Percentiles rank a stretch among this genome's conserved stretches.
These are phyloP conservation scores for Mycogona germanica DNA, from an alignment of 2,888 invertebrate genomes.

Conservation along the genomic window DNA sequence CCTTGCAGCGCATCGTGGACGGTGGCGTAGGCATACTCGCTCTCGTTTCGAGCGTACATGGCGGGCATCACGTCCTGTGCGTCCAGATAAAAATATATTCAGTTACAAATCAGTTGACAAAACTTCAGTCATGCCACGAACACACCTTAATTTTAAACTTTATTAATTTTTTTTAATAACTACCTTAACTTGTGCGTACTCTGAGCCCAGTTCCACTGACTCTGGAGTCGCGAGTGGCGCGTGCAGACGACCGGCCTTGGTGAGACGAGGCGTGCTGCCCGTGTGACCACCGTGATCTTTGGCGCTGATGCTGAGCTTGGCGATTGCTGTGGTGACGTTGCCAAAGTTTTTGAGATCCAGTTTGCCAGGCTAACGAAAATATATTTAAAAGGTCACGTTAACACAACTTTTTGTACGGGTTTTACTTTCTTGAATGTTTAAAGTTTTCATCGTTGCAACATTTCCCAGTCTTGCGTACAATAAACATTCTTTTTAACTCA, in stretches of 20 bases:
- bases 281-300: conserved; percentile 44
- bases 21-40: conserved; percentile 52
- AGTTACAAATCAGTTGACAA: not conserved
- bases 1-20: conserved; percentile 48
- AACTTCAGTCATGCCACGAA: not conserved
- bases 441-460: too few relatives aligned
- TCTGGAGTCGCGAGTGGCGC: conserved; percentile 65
- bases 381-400: conserved; percentile 4
- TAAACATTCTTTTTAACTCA: not conserved
- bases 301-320: conserved; percentile 38
- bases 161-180: too few relatives aligned
- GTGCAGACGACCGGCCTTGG: conserved; percentile 39
- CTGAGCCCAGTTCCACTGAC: conserved; percentile 56
- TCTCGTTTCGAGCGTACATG: conserved; percentile 37
- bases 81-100: conserved; percentile 27
- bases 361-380: conserved; percentile 64
- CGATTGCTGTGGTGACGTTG: conserved; percentile 74
- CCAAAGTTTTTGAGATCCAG: conserved; percentile 79
- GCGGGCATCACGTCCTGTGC: conserved; percentile 45
- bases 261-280: conserved; percentile 30
- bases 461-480: too few relatives aligned
- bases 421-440: too few relatives aligned
- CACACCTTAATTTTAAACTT: too few relatives aligned
- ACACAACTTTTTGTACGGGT: too few relatives aligned
- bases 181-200: conserved; percentile 52